A percentile compares a stretch with the other conserved stretches of the same genome.
Evolutionary conservation across 2,888 invertebrate genomes (phyloP).

Genomic region (Drosophila tripunctata): DNA sequence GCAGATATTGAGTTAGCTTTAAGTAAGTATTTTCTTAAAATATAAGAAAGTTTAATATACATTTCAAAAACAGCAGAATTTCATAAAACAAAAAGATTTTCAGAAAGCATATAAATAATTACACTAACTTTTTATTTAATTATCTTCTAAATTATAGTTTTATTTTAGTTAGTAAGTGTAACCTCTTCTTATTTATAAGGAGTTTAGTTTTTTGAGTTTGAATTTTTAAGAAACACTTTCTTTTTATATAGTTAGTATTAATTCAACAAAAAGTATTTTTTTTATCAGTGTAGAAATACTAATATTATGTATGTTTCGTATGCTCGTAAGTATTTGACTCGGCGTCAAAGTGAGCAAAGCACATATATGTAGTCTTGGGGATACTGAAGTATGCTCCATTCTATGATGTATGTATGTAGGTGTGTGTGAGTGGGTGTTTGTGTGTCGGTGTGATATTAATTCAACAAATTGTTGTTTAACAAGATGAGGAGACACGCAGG

Average conservation of each 20-base stretch:
- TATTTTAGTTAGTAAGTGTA: too few relatives aligned
- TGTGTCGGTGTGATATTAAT: slow-evolving; percentile 67
- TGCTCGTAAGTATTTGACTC: slow-evolving; percentile 65
- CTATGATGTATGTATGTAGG: background rate
- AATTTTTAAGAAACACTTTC: too few relatives aligned
- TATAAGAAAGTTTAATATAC: background rate
- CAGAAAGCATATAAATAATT: too few relatives aligned
- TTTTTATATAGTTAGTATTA: too few relatives aligned
- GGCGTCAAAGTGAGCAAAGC: slow-evolving; percentile 76
- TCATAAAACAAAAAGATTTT: too few relatives aligned
- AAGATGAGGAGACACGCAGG: slow-evolving; percentile 59
- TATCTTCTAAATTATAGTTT: too few relatives aligned
- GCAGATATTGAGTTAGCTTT: background rate
- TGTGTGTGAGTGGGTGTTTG: slow-evolving; percentile 14
- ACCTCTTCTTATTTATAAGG: too few relatives aligned
- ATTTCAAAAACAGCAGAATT: too few relatives aligned
- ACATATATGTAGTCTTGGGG: slow-evolving; percentile 24
- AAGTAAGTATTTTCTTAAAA: background rate
- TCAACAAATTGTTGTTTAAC: slow-evolving; percentile 80
- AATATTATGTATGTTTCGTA: background rate
- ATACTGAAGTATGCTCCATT: slow-evolving; percentile 29
- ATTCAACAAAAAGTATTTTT: background rate
- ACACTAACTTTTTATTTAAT: too few relatives aligned
- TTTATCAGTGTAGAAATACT: background rate
- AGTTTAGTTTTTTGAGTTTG: too few relatives aligned